Evolutionary conservation across 2,797 vertebrate species (phyloP).

Genomic region (Ammospiza maritima): DNA sequence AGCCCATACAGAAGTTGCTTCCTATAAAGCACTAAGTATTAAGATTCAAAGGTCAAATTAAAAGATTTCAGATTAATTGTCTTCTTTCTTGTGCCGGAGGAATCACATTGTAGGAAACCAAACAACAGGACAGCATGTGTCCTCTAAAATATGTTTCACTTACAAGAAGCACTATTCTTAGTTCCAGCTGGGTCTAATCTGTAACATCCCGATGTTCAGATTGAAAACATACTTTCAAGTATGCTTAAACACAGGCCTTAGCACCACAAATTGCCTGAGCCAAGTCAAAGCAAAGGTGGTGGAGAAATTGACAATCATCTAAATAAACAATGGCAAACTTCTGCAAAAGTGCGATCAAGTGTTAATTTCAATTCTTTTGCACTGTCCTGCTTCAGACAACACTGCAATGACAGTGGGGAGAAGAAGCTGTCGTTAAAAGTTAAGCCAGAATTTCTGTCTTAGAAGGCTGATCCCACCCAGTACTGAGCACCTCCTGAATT

Average conservation of each 20-base stretch:
- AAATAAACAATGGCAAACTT: neutral
- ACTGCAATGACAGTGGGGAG: neutral
- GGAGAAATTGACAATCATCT: neutral
- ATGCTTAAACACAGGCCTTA: neutral
- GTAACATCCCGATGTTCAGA: neutral
- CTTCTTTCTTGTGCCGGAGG: neutral
- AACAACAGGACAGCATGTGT: neutral
- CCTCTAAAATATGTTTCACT: rapidly evolving
- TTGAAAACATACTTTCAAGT: neutral
- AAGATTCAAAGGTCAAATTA: neutral
- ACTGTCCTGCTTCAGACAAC: neutral
- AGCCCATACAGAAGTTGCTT: neutral
- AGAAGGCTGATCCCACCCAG: neutral
- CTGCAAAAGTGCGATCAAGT: neutral
- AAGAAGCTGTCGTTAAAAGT: slow-evolving; percentile 10
- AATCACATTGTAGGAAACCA: neutral
- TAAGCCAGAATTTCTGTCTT: neutral
- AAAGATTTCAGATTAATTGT: neutral
- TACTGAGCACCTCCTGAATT: neutral
- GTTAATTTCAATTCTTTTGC: neutral
- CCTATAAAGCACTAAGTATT: neutral
- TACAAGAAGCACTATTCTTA: neutral
- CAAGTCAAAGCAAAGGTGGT: neutral
- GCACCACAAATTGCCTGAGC: neutral
- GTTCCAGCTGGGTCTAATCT: neutral